Conservation (phyloP, 2,797 vertebrate genomes). For the Morelia viridis region DNA sequence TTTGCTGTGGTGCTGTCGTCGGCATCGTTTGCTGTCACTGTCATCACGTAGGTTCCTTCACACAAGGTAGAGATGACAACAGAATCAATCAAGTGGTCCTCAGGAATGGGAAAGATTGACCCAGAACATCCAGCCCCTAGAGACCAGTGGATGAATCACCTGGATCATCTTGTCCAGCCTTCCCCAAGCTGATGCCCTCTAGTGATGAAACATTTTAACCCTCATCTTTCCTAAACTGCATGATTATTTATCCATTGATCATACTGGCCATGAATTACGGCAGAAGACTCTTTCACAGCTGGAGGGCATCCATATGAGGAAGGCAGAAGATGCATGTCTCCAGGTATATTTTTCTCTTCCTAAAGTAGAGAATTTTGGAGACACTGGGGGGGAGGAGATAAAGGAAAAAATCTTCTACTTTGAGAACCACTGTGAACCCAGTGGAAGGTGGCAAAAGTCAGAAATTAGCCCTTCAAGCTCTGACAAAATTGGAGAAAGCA, state of each 20-base stretch:
- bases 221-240: not conserved
- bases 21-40: slow-evolving; percentile 88
- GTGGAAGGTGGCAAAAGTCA: not conserved
- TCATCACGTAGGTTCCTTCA: slow-evolving; percentile 94
- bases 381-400: not conserved
- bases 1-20: slow-evolving; percentile 92
- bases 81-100: not conserved
- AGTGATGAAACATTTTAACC: not conserved
- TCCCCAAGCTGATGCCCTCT: not conserved
- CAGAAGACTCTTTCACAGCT: not conserved
- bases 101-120: accelerated
- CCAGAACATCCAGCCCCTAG: not conserved
- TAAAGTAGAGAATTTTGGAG: not conserved
- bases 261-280: not conserved
- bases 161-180: not conserved
- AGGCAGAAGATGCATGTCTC: not conserved
- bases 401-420: not conserved
- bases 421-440: not conserved
- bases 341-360: not conserved
- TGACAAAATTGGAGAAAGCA: not conserved
- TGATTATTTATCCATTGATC: not conserved
- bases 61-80: not conserved
- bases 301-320: not conserved
- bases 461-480: not conserved
- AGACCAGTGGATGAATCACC: not conserved